These are phyloP conservation scores for Cottus gobio DNA, from an alignment of 2,113 vertebrate species.

Conservation along the genomic window DNA sequence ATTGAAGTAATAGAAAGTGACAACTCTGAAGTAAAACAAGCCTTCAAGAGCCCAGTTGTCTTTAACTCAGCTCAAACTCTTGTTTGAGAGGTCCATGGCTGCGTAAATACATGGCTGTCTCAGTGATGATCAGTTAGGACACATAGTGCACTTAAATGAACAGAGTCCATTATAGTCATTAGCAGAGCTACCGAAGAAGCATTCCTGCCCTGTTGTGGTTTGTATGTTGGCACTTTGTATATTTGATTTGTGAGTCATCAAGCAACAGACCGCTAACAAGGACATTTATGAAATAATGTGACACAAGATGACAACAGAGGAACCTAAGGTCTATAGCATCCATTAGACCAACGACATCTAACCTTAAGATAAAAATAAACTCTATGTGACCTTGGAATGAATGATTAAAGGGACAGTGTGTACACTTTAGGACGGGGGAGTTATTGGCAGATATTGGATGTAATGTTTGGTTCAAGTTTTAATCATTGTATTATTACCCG, in stretches of 20 bases:
- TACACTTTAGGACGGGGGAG: too few relatives aligned
- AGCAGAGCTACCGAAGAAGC: neutral
- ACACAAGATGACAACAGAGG: conserved; percentile 13
- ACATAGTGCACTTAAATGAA: conserved; percentile 31
- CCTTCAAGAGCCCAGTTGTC: neutral
- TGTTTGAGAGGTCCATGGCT: neutral
- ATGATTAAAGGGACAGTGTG: neutral
- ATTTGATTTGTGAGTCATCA: conserved; percentile 36
- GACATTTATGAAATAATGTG: conserved; percentile 39
- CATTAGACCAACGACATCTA: neutral
- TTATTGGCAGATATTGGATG: too few relatives aligned
- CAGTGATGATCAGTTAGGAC: neutral
- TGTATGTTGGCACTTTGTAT: neutral
- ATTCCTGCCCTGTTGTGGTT: neutral
- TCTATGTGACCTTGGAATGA: neutral
- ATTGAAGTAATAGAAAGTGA: neutral
- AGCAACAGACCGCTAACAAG: neutral
- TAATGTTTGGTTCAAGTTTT: too few relatives aligned
- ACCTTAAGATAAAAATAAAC: neutral
- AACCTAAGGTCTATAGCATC: neutral
- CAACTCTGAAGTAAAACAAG: neutral
- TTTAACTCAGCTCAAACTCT: neutral
- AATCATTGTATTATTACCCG: too few relatives aligned
- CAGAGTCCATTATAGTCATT: conserved; percentile 43
- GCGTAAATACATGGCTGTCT: neutral